A percentile compares a stretch with the other conserved stretches of the same genome.
Evolutionary conservation across 2,888 invertebrate species (phyloP).

Genomic region (Papilio protenor): DNA sequence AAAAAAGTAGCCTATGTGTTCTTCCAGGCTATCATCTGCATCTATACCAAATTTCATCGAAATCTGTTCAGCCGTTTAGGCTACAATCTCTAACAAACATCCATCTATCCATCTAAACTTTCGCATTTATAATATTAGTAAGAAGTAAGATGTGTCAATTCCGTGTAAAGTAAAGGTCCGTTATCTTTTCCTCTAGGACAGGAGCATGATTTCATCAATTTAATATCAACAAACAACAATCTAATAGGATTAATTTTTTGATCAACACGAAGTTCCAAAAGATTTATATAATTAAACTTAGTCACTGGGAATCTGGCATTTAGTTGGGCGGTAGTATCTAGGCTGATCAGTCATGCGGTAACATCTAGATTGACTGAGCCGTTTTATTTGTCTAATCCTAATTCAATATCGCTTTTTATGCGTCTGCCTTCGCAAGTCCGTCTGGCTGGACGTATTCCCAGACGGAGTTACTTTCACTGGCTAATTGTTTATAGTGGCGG

Average conservation of each 20-base stretch:
- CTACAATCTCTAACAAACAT: too few species aligned
- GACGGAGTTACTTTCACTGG: conserved; percentile 73
- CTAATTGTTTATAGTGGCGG: conserved; percentile 74
- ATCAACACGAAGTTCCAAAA: conserved; percentile 50
- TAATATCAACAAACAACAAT: background rate
- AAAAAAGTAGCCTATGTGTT: too few species aligned
- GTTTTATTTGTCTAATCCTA: conserved; percentile 80
- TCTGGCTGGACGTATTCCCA: conserved; percentile 58
- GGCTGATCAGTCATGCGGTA: conserved; percentile 78
- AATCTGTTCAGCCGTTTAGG: too few species aligned
- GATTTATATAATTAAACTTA: conserved; percentile 56
- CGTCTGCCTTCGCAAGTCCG: conserved; percentile 67
- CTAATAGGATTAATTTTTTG: conserved; percentile 53
- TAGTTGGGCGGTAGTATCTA: conserved; percentile 73
- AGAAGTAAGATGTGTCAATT: background rate
- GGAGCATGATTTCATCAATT: background rate
- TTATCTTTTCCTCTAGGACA: conserved; percentile 1
- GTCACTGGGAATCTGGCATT: conserved; percentile 83
- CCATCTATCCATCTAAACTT: too few species aligned
- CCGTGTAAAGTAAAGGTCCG: background rate
- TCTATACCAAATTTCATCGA: too few species aligned
- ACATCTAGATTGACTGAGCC: conserved; percentile 79
- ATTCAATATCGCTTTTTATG: conserved; percentile 77
- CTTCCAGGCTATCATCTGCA: too few species aligned
- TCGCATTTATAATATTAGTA: too few species aligned